Evolutionary conservation across 2,888 invertebrate genomes (phyloP), one percentile per base, ranked within the genome.

Genomic region (Spisula subtruncata): DNA sequence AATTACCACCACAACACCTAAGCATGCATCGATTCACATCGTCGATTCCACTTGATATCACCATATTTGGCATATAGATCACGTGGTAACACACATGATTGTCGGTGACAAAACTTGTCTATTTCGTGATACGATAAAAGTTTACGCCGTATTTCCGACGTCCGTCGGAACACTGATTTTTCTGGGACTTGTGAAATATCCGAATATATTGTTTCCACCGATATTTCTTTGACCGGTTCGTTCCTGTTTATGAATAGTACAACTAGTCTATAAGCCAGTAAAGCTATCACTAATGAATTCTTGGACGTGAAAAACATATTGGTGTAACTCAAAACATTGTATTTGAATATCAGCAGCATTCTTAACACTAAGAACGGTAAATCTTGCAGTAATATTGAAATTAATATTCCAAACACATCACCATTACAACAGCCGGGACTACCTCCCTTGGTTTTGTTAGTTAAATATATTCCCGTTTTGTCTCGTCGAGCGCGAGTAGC

Each of bases 221-320:
- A 80, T n/a, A 85, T 14, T 16, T 85, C 85, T 51, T 80, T 85
- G 25, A 51, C 56, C 25, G 80, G 54, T 29, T 56, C 56, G 41
- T 86, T 88, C 12, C 92, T 86, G 82, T 95, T 93, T 1, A 94
- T 86, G 81, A 95, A 95, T 60, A 96, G 93, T 20, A 96, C 96
- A 25, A 95, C 98, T 0, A 99, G 97, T 12, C 98, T 97, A 96
- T 99, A 99, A 85, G 98, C 97, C 96, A 99, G 98, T 0, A 99
- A 97, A 0, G 98, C 97, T 91, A 99, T 99, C 41, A 99, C 99
- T 96, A 98, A 97, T 0, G 98, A 98, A 95, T 98, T 98, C 97
- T 98, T 98, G 97, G 98, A 99, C 0, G 99, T 99, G 97, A 99
- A 99, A 97, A 99, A 99, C 93, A 99, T 98, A 96, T 99, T 99